A percentile compares a stretch with the other conserved stretches of the same genome.
These are phyloP conservation scores for Lottia gigantea DNA, from an alignment of 2,888 invertebrate genomes.

Conservation along the genomic window DNA sequence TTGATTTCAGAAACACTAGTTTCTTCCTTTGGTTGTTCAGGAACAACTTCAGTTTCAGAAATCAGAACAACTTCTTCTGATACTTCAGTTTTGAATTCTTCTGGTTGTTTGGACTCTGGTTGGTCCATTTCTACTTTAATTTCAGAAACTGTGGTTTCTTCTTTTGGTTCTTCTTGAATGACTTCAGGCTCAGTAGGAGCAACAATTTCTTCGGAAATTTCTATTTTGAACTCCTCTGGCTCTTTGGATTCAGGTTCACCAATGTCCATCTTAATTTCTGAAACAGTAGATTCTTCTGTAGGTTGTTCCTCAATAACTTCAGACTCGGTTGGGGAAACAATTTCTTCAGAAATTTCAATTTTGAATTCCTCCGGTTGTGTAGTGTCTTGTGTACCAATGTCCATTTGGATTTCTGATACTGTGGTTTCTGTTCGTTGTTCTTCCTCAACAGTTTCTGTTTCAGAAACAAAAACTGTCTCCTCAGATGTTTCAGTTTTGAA, in stretches of 20 bases:
- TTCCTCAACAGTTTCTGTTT: constrained; percentile 20
- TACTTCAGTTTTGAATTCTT: constrained; percentile 15
- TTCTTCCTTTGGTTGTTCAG: constrained; percentile 22
- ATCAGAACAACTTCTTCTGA: constrained; percentile 15
- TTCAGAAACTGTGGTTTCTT: constrained; percentile 25
- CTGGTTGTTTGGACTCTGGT: constrained; percentile 20
- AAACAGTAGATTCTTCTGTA: constrained; percentile 26
- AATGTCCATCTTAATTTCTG: constrained; percentile 34
- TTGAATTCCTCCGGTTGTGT: constrained; percentile 32
- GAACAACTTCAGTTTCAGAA: constrained; percentile 17
- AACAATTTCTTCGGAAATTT: constrained; percentile 26
- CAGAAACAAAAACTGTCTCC: constrained; percentile 15
- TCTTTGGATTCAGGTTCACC: constrained; percentile 24
- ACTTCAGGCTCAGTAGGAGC: background rate
- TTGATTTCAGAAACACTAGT: constrained; percentile 21
- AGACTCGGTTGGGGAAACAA: constrained; percentile 28
- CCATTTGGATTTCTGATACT: constrained; percentile 29
- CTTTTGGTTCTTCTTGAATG: constrained; percentile 11
- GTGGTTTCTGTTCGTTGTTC: constrained; percentile 23
- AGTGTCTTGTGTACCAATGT: constrained; percentile 26
- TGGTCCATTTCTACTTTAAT: constrained; percentile 18
- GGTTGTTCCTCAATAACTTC: constrained; percentile 25
- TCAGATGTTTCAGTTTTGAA: constrained; percentile 26
- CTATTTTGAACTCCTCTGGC: constrained; percentile 24
- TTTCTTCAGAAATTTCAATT: constrained; percentile 34